Conservation (phyloP, 1,140 invertebrate species). For the Adelges cooleyi region DNA sequence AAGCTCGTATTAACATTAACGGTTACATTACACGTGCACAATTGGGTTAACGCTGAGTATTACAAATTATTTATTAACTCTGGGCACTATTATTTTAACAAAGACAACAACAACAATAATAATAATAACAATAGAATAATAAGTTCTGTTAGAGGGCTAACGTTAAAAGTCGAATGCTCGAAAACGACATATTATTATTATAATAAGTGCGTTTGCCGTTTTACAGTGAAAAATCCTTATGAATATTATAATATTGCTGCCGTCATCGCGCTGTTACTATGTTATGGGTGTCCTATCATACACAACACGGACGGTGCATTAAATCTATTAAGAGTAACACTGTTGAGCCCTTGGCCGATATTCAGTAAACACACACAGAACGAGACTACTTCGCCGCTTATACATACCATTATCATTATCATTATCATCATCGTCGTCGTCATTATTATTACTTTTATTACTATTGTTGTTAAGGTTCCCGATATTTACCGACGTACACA, state of each 20-base stretch:
- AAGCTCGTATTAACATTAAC: no score
- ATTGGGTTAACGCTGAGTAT: no score
- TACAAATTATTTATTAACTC: no score
- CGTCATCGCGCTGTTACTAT: neutral
- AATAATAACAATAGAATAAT: no score
- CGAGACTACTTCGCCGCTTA: no score
- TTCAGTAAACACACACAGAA: neutral
- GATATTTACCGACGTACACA: slow-evolving; percentile 10
- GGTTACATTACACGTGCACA: no score
- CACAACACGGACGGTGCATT: neutral
- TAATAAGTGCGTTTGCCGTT: neutral
- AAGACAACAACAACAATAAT: no score
- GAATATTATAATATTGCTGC: neutral
- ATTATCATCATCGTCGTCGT: neutral
- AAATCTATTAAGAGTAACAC: neutral
- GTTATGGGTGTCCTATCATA: neutral
- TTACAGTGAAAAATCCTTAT: neutral
- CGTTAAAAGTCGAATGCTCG: no score
- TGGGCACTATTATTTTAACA: no score
- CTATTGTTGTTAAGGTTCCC: neutral
- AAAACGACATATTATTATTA: neutral
- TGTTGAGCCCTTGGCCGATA: neutral
- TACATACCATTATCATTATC: neutral
- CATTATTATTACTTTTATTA: neutral
- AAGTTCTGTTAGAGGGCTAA: no score